phyloP scores from a whole-genome alignment of 1,140 invertebrate genomes.

The Monomorium pharaonis region DNA sequence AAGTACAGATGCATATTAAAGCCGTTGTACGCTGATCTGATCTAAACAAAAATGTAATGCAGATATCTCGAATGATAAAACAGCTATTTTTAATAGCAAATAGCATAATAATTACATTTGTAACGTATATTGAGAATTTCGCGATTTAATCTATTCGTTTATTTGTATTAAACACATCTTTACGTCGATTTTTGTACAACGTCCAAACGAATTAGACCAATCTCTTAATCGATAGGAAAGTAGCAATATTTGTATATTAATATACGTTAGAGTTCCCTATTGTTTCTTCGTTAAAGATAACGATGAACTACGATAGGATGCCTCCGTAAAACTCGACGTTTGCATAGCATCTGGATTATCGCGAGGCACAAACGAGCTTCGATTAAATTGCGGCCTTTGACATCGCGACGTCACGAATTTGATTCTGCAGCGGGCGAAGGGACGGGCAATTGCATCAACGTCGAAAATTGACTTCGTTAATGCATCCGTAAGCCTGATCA shows the following conservation, averaged over 20 bases:
- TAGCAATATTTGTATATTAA: neutral
- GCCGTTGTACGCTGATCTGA: no score
- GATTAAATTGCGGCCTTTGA: conserved; percentile 1
- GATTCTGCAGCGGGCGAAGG: neutral
- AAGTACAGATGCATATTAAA: no score
- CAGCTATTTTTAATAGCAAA: no score
- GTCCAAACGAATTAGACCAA: no score
- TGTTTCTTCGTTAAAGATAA: neutral
- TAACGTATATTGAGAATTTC: no score
- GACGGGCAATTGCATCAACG: conserved; percentile 10
- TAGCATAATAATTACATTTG: no score
- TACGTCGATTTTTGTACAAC: no score
- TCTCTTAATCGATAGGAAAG: no score
- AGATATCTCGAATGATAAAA: no score
- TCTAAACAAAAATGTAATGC: no score
- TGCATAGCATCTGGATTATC: neutral
- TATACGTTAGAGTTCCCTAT: neutral
- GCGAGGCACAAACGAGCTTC: neutral
- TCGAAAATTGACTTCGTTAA: conserved; percentile 44
- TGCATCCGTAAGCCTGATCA: conserved; percentile 28
- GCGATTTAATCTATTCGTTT: no score
- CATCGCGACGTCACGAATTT: neutral
- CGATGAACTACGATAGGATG: neutral
- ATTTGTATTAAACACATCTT: no score
- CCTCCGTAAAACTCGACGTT: neutral